Conservation (phyloP, 2,113 vertebrate species). For the Gymnorhina tibicen region DNA sequence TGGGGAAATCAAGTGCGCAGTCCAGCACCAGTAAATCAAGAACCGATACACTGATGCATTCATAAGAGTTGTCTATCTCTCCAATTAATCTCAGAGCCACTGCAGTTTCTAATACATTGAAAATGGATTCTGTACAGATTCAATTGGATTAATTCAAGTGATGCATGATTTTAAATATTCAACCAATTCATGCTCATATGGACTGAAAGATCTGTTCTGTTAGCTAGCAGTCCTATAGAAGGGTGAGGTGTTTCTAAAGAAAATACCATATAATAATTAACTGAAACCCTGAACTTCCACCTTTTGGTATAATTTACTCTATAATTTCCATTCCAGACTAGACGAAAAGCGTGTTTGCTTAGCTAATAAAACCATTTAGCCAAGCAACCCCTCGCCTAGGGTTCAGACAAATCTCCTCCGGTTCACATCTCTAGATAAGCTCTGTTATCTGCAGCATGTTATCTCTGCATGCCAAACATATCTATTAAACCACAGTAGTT, state of each 20-base stretch:
- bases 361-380: neutral
- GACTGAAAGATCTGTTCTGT: neutral
- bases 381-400: neutral
- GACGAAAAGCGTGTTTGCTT: constrained; percentile 19
- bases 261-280: neutral
- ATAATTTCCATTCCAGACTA: constrained; percentile 13
- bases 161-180: neutral
- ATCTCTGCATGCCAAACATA: neutral
- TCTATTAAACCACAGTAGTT: neutral
- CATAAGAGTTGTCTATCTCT: neutral
- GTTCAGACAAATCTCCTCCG: neutral
- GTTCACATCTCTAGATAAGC: neutral
- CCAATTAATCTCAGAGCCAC: neutral
- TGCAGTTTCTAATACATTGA: neutral
- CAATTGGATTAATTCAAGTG: neutral
- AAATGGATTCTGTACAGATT: neutral
- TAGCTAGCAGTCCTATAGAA: neutral
- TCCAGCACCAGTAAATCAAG: neutral
- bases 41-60: neutral
- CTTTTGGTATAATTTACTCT: neutral
- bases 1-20: neutral
- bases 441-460: neutral
- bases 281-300: neutral
- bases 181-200: neutral
- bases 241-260: neutral